Conservation (phyloP, 2,113 vertebrate species). For the Carassius auratus region DNA sequence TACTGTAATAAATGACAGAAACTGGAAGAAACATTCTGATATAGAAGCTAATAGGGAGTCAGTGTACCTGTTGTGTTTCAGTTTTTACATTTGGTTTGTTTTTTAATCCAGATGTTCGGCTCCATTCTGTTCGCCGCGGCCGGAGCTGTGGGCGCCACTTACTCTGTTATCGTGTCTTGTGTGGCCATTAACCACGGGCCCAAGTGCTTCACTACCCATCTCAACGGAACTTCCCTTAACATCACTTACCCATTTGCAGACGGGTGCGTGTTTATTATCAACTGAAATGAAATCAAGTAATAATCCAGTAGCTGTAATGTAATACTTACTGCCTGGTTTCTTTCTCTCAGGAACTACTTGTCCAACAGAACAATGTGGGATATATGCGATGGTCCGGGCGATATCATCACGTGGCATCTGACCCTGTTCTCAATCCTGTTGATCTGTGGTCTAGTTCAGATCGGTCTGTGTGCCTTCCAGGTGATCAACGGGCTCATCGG, state of each 20-base stretch:
- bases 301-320: neutral
- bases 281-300: neutral
- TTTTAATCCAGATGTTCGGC: slow-evolving; percentile 85
- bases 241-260: slow-evolving; percentile 77
- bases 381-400: neutral
- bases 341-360: slow-evolving; percentile 81
- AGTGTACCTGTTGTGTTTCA: no score
- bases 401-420: slow-evolving; percentile 85
- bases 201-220: slow-evolving; percentile 59
- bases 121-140: slow-evolving; percentile 89
- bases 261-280: slow-evolving; percentile 71
- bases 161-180: slow-evolving; percentile 82
- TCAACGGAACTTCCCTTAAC: fast-evolving
- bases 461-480: slow-evolving; percentile 84
- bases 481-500: slow-evolving; percentile 88
- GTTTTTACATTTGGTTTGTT: neutral
- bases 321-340: neutral
- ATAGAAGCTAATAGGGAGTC: no score
- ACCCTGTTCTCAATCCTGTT: slow-evolving; percentile 87
- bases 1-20: no score
- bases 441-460: slow-evolving; percentile 79
- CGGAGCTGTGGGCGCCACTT: slow-evolving; percentile 85
- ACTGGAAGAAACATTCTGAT: neutral
- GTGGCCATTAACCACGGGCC: slow-evolving; percentile 86
- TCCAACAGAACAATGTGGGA: slow-evolving; percentile 61